Base-by-base conservation (phyloP, 2,888 invertebrate species). In the Heliconius ethilla region DNA sequence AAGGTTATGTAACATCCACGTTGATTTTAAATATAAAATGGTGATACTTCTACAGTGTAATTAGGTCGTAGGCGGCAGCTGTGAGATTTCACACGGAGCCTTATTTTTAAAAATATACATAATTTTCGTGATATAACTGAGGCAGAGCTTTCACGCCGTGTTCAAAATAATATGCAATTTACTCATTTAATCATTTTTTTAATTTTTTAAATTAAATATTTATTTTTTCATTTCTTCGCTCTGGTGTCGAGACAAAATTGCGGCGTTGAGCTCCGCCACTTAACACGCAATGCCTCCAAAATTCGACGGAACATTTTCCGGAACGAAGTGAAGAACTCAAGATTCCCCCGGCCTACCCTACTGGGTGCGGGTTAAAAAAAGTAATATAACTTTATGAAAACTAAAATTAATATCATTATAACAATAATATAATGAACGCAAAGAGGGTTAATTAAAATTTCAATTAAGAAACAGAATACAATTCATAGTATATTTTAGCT, bases 41-140 rank as follows among this genome's bases (percentile, higher is more conserved):
- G n/a, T 37, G 67, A 37, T 40, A 33, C 67, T 67, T 67, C 40
- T 67, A 67, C 11, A 67, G 37, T 67, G 67, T 40, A 67, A 67
- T 67, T 67, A 67, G 67, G n/a, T 40, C 67, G 67, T n/a, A 67
- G 40, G 22, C 37, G 33, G 13, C 67, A 37, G 67, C 67, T 67
- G 67, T 40, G 67, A 67, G 37, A 40, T n/a, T 67, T 67, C 37
- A 67, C 67, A 67, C 37, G 67, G 25, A n/a, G 13, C 25, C 40
- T 67, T 67, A 67, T 40, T 40, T 67, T 6, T 67, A n/a, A 37
- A 67, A 67, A 37, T 25, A 40, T 40, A 67, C 33, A 40, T n/a
- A 40, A 25, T 67, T 67, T 40, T 67, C 13, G 1, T n/a, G n/a
- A 37, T 67, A n/a, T 37, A 67, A 37, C 67, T 67, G 13, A 67